These are phyloP conservation scores for Drosophila neoperkinsi DNA, from an alignment of 2,888 invertebrate genomes.

Conservation along the genomic window DNA sequence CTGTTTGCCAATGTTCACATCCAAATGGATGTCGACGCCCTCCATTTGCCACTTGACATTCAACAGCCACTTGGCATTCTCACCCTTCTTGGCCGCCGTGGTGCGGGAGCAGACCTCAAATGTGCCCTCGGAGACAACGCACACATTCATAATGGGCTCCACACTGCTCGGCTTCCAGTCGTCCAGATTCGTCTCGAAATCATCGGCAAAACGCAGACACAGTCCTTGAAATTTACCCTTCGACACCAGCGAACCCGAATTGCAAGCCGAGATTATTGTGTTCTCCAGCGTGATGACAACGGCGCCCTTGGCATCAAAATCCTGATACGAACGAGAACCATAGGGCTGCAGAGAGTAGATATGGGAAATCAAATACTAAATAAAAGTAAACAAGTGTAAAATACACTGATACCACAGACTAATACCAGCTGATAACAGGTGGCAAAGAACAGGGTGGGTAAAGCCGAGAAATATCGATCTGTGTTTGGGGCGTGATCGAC, in stretches of 20 bases:
- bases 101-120: conserved; percentile 95
- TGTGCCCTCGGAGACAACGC: conserved; percentile 99
- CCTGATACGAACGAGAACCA: conserved; percentile 89
- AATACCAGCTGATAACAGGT: background rate
- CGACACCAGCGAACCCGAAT: conserved; percentile 97
- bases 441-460: background rate
- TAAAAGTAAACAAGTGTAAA: background rate
- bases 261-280: conserved; percentile 97
- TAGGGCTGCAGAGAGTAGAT: conserved; percentile 85
- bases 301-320: conserved; percentile 93
- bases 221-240: conserved; percentile 96
- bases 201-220: conserved; percentile 97
- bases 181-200: conserved; percentile 97
- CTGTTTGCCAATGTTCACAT: conserved; percentile 98
- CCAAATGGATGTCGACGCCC: conserved; percentile 98
- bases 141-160: conserved; percentile 94
- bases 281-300: conserved; percentile 98
- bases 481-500: rapidly evolving
- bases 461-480: background rate
- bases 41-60: conserved; percentile 99
- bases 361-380: background rate
- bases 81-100: conserved; percentile 92
- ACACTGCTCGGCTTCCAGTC: conserved; percentile 98
- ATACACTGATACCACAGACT: no score
- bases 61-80: conserved; percentile 98